Evolutionary conservation across 2,113 vertebrate genomes (phyloP).

Genomic region (Lepidothrix coronata): DNA sequence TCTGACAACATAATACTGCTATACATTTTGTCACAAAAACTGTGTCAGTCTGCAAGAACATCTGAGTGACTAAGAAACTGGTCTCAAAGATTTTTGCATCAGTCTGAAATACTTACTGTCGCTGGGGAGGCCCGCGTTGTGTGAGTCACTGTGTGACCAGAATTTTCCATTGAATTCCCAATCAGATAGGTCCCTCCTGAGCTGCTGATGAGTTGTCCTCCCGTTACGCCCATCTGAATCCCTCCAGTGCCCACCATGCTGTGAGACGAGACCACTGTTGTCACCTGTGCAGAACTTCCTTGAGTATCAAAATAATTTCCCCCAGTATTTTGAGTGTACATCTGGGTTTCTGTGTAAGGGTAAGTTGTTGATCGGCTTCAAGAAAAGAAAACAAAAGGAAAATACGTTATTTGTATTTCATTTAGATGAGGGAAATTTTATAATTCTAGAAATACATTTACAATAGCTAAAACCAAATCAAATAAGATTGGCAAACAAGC

Average conservation of each 20-base stretch:
- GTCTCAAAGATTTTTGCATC: background rate
- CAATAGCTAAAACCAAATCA: background rate
- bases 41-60: background rate
- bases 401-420: constrained; percentile 38
- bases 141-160: constrained; percentile 82
- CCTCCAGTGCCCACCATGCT: constrained; percentile 85
- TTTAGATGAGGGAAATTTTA: background rate
- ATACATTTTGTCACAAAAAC: background rate
- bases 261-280: constrained; percentile 83
- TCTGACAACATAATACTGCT: background rate
- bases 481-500: background rate
- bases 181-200: constrained; percentile 84
- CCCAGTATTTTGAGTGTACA: constrained; percentile 86
- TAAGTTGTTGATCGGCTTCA: constrained; percentile 85
- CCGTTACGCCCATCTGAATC: constrained; percentile 84
- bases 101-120: constrained; percentile 76
- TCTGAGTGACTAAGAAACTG: background rate
- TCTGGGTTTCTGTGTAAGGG: constrained; percentile 85
- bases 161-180: constrained; percentile 85
- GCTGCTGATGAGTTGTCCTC: constrained; percentile 85
- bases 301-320: constrained; percentile 85
- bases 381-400: constrained; percentile 49
- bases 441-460: background rate
- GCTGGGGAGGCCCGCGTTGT: constrained; percentile 83
- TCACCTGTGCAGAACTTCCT: constrained; percentile 84